These are phyloP conservation scores for Invenusta paracnida DNA, from an alignment of 2,888 invertebrate genomes.

Conservation along the genomic window DNA sequence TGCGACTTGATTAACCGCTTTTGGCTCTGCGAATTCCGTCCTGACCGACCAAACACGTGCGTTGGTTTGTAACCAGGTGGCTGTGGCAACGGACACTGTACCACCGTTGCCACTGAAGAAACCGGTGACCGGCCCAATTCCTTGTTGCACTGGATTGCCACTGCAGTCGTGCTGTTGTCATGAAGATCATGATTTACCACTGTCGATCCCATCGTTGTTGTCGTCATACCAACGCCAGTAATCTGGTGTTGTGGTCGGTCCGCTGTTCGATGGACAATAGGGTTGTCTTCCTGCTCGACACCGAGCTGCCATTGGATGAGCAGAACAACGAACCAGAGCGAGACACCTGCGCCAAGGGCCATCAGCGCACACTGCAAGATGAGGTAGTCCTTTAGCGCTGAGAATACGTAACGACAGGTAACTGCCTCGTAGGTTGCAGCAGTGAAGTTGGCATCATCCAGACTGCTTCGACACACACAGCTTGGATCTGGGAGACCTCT, in stretches of 20 bases:
- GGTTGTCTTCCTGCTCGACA: background rate
- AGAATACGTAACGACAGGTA: constrained; percentile 6
- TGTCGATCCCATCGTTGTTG: background rate
- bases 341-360: background rate
- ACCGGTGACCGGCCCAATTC: no score
- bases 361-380: background rate
- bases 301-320: background rate
- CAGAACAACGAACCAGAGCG: constrained; percentile 9
- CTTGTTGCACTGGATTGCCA: background rate
- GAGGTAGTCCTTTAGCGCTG: background rate
- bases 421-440: background rate
- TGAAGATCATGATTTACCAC: background rate
- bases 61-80: background rate
- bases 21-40: background rate
- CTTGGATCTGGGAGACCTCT: no score
- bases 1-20: constrained; percentile 13
- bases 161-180: no score
- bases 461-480: background rate
- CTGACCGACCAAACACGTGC: background rate
- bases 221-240: background rate
- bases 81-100: no score
- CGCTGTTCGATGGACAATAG: no score
- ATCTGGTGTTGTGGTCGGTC: background rate
- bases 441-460: background rate
- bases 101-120: no score